Evolutionary conservation across 2,797 vertebrate species (phyloP).

Genomic region (Aplochiton taeniatus): DNA sequence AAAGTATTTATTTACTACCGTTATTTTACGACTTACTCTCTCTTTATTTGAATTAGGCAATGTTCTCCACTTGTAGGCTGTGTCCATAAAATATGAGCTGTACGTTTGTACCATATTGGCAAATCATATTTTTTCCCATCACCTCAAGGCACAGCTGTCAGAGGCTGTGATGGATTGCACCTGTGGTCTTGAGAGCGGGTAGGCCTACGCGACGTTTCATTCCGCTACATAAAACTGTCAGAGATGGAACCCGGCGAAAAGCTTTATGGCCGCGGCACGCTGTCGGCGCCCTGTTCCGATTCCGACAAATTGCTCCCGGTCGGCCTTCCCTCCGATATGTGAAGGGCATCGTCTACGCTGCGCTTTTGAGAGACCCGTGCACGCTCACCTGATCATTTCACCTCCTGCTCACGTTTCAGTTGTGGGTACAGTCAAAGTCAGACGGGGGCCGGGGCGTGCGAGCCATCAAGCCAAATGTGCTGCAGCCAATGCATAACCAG

Average conservation of each 20-base stretch:
- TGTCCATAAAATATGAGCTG: neutral
- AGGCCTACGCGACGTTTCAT: conserved; percentile 27
- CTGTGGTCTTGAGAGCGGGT: conserved; percentile 27
- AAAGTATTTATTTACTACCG: neutral
- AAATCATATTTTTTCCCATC: conserved; percentile 41
- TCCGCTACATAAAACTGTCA: conserved; percentile 40
- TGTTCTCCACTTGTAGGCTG: neutral
- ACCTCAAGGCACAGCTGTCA: conserved; percentile 40
- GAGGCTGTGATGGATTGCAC: conserved; percentile 47
- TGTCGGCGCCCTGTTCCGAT: conserved; percentile 14
- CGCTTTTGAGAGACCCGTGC: no score
- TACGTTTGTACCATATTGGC: neutral
- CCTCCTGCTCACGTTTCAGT: no score
- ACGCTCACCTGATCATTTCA: no score
- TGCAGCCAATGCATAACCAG: no score
- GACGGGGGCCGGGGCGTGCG: no score
- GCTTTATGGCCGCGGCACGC: conserved; percentile 5
- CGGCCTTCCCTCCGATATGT: conserved; percentile 21
- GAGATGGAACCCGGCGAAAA: conserved; percentile 41
- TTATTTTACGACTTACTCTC: no score
- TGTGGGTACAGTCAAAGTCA: no score
- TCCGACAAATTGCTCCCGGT: conserved; percentile 24
- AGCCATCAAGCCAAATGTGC: no score
- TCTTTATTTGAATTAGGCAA: neutral
- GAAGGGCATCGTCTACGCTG: conserved; percentile 14